These are phyloP conservation scores for Oophaga pumilio DNA, from an alignment of 2,113 vertebrate genomes.

Conservation along the genomic window DNA sequence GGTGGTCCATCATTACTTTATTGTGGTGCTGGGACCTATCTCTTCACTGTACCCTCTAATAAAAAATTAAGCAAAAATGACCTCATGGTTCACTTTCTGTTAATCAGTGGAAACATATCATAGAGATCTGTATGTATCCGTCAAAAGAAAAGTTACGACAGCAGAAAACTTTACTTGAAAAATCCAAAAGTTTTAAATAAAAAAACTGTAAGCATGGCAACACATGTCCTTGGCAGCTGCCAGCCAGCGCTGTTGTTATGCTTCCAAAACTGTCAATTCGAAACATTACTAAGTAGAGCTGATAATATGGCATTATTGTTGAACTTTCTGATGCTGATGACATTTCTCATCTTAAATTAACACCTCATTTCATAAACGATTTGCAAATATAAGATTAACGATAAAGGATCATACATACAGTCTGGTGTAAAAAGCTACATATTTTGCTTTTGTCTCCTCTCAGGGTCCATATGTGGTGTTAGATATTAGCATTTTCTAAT, in stretches of 20 bases:
- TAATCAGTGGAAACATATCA: no score
- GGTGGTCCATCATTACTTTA: no score
- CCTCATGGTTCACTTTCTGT: no score
- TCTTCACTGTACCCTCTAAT: no score
- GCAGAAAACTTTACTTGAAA: not conserved
- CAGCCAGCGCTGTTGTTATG: not conserved
- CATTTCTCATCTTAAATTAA: not conserved
- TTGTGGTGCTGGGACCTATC: no score
- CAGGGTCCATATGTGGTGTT: not conserved
- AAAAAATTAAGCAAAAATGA: no score
- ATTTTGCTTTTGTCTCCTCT: no score
- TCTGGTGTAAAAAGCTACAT: no score
- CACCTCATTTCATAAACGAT: not conserved
- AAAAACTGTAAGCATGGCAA: not conserved
- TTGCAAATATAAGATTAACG: not conserved
- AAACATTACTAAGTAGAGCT: not conserved
- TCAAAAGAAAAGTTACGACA: not conserved
- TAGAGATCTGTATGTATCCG: no score
- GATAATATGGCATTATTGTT: not conserved
- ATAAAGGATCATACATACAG: no score
- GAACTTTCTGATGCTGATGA: not conserved
- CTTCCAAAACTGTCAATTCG: not conserved
- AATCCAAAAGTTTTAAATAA: not conserved
- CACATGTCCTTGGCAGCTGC: constrained; percentile 13
- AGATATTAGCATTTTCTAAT: not conserved